Base-by-base conservation (phyloP, 23 tunicate species). In the Aplidium turbinatum region DNA sequence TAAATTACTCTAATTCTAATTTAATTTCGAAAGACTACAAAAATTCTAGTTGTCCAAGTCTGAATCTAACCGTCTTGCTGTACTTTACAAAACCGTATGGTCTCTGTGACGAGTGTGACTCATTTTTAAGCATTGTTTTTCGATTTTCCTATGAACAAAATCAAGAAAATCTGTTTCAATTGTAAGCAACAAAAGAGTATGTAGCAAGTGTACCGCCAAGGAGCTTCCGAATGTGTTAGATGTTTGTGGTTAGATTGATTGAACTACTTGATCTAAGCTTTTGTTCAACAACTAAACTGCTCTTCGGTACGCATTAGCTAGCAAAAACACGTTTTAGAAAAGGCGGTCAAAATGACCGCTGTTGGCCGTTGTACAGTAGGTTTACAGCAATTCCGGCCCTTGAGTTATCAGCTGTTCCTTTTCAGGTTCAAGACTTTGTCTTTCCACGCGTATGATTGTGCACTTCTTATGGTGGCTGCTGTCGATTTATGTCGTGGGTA, bases 301-400 rank as follows among this genome's bases (percentile, higher is more conserved):
- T 1, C 36, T 58, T 47, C 58, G 52, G 51, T 31, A 35, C n/a
- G 73, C 50, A 66, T 38, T 22, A 35, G 23, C 73, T 66, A 66
- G 73, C 22, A 66, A 35, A 66, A 66, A 35, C 73, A 52, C 24
- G 53, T 9, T 35, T 66, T 38, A 20, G 73, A 26, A 35, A 34
- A 66, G 38, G 73, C 73, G 51, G 22, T 66, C 73, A 66, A 38
- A 66, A 66, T 66, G 52, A 66, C 73, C 51, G 51, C 73, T 38
- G 29, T 21, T 40, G 73, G 73, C 51, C 73, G 51, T 66, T 66
- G 51, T 35, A n/a, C n/a, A n/a, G n/a, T n/a, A 4, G 22, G 51
- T 52, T 66, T 66, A 38, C 9, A 50, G 53, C 52, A 35, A 38
- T 52, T 38, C 53, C 28, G 73, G 51, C 73, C 51, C 51, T 66